phyloP scores from a whole-genome alignment of 2,888 invertebrate genomes.

The Pantelozetes paolii region DNA sequence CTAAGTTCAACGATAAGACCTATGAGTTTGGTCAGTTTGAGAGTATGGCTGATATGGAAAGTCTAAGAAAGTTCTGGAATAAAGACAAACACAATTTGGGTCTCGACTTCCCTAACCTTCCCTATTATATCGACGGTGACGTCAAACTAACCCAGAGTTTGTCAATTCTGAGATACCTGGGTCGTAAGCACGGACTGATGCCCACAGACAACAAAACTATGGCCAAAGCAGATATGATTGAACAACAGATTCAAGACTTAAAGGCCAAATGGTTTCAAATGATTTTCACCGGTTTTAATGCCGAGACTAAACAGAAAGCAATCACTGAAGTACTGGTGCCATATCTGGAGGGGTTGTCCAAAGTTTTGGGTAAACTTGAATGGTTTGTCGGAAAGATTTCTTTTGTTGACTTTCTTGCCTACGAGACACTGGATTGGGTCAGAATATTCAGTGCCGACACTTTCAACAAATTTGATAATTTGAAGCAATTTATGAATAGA shows the following conservation, averaged over 20 bases:
- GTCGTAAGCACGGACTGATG: conserved; percentile 44
- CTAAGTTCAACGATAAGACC: conserved; percentile 55
- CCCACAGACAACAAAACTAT: conserved; percentile 43
- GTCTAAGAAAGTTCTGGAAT: conserved; percentile 49
- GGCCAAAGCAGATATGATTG: conserved; percentile 45
- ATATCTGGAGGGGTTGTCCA: conserved; percentile 41
- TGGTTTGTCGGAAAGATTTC: conserved; percentile 46
- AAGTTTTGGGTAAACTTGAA: conserved; percentile 43
- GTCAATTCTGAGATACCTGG: conserved; percentile 47
- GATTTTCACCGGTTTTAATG: background rate
- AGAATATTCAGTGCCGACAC: conserved; percentile 40
- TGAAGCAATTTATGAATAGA: conserved; percentile 44
- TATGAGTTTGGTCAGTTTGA: conserved; percentile 53
- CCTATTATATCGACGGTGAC: conserved; percentile 53
- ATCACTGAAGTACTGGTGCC: background rate
- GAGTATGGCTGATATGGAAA: background rate
- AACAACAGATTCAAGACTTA: conserved; percentile 42
- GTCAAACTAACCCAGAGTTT: conserved; percentile 50
- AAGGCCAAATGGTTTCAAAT: background rate
- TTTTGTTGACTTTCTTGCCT: conserved; percentile 47
- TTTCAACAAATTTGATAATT: conserved; percentile 39
- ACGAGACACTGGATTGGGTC: conserved; percentile 46
- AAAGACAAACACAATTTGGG: conserved; percentile 52
- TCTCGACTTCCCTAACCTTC: conserved; percentile 53
- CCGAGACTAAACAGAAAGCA: background rate